phyloP scores from a whole-genome alignment of 2,888 invertebrate genomes.

The Drosophila crucigera region DNA sequence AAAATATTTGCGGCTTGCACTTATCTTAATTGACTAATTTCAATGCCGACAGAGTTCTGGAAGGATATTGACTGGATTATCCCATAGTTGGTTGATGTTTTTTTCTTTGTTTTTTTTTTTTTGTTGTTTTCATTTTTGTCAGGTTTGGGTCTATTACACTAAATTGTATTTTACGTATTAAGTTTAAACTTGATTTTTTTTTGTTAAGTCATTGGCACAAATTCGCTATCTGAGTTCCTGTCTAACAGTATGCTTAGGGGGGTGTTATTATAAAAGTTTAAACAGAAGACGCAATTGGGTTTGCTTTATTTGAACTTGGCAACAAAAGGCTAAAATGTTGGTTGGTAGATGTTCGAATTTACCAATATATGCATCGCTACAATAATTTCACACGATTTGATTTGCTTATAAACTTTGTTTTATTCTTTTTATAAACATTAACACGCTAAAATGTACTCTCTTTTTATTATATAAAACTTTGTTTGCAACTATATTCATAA shows the following conservation, averaged over 20 bases:
- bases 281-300: conserved; percentile 10
- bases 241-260: conserved; percentile 26
- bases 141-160: conserved; percentile 31
- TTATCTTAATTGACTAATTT: conserved; percentile 70
- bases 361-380: conserved; percentile 20
- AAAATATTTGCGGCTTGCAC: conserved; percentile 47
- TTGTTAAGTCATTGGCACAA: conserved; percentile 67
- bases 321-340: conserved; percentile 12
- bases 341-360: conserved; percentile 13
- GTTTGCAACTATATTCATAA: conserved; percentile 54
- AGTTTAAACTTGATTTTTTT: conserved; percentile 19
- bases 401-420: conserved; percentile 75
- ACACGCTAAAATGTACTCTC: conserved; percentile 65
- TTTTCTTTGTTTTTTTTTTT: neutral
- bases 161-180: conserved; percentile 47
- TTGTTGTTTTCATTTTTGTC: neutral
- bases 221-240: conserved; percentile 57
- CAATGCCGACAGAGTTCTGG: conserved; percentile 53
- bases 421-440: conserved; percentile 61
- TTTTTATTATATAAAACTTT: conserved; percentile 64
- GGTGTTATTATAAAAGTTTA: conserved; percentile 10
- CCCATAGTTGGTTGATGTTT: conserved; percentile 17
- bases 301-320: neutral
- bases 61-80: conserved; percentile 49
- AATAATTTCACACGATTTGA: conserved; percentile 65